Percentiles rank a stretch among this genome's conserved stretches.
phyloP scores from a whole-genome alignment of 2,888 invertebrate genomes.

The Melinopterus prodromus region DNA sequence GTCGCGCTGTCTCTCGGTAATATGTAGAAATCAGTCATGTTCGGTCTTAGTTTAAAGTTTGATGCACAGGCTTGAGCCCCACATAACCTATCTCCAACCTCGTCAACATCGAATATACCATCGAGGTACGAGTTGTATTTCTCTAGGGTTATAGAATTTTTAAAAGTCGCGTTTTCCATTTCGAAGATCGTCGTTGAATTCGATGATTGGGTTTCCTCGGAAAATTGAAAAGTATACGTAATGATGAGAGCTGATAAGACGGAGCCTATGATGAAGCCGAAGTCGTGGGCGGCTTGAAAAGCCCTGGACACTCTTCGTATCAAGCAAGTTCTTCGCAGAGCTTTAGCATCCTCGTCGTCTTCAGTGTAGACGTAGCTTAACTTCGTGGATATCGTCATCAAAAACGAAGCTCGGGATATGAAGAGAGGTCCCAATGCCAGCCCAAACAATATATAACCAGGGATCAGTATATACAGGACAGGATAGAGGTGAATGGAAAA shows the following conservation, averaged over 20 bases:
- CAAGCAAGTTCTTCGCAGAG: conserved; percentile 53
- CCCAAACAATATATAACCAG: conserved; percentile 67
- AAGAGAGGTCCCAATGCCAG: conserved; percentile 62
- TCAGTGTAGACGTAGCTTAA: conserved; percentile 59
- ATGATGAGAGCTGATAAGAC: conserved; percentile 61
- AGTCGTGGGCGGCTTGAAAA: conserved; percentile 66
- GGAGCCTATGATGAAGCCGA: conserved; percentile 67
- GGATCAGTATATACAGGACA: conserved; percentile 63
- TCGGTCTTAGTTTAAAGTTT: conserved; percentile 35
- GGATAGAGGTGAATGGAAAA: conserved; percentile 69
- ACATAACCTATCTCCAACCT: conserved; percentile 66
- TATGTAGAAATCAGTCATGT: conserved; percentile 45
- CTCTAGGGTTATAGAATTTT: conserved; percentile 24
- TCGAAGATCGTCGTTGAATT: conserved; percentile 11
- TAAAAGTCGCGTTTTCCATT: conserved; percentile 19
- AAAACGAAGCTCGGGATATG: conserved; percentile 55
- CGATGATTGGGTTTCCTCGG: background rate
- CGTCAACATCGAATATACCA: conserved; percentile 64
- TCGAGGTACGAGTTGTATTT: conserved; percentile 53
- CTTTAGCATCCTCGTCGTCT: conserved; percentile 58
- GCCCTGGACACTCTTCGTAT: conserved; percentile 64
- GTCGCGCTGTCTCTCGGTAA: conserved; percentile 57
- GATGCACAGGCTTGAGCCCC: conserved; percentile 67
- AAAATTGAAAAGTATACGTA: conserved; percentile 49
- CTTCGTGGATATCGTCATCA: conserved; percentile 61